These are phyloP conservation scores for Drosophila subpulchrella DNA, from an alignment of 1,140 invertebrate species.

Conservation along the genomic window DNA sequence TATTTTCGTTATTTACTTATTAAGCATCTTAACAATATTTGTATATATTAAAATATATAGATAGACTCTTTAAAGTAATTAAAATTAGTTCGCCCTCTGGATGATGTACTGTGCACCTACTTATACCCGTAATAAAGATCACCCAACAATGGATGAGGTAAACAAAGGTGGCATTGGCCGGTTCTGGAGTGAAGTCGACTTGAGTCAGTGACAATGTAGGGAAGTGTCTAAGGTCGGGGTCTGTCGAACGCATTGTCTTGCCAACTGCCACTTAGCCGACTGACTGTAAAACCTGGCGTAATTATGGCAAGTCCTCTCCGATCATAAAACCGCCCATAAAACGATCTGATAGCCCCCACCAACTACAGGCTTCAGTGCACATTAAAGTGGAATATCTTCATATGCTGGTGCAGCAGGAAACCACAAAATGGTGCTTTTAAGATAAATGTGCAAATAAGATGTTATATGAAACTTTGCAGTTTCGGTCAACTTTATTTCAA, in stretches of 20 bases:
- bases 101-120: neutral
- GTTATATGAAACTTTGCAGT: slow-evolving; percentile 4
- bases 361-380: slow-evolving; percentile 5
- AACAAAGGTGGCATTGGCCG: slow-evolving; percentile 63
- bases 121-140: slow-evolving; percentile 20
- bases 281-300: slow-evolving; percentile 31
- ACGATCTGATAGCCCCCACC: slow-evolving; percentile 35
- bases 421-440: slow-evolving; percentile 12
- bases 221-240: slow-evolving; percentile 71
- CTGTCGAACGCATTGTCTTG: slow-evolving; percentile 36
- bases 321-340: slow-evolving; percentile 58
- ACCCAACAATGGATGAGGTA: slow-evolving; percentile 23
- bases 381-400: slow-evolving; percentile 31
- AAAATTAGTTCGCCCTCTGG: slow-evolving; percentile 1
- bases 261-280: slow-evolving; percentile 51
- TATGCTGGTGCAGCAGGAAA: neutral
- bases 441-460: slow-evolving; percentile 9
- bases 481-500: neutral
- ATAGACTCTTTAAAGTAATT: neutral
- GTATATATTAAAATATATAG: no score
- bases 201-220: slow-evolving; percentile 62
- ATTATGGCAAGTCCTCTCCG: slow-evolving; percentile 52
- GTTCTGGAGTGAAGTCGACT: slow-evolving; percentile 10
- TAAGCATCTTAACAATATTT: no score
- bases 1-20: neutral